phyloP scores from a whole-genome alignment of 2,888 invertebrate genomes.

The Dilophus febrilis region DNA sequence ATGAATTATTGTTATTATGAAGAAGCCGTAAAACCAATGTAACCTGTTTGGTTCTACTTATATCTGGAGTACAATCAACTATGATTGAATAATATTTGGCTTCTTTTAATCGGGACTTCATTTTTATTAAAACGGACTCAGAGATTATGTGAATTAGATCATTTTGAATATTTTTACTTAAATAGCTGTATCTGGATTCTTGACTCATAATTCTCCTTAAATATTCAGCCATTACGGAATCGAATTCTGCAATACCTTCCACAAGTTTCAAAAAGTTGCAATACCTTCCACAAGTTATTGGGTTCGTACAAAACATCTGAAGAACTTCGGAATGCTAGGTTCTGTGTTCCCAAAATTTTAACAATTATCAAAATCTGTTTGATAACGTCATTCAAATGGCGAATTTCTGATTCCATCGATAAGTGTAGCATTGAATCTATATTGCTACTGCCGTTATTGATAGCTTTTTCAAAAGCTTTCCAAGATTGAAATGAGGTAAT shows the following conservation, averaged over 20 bases:
- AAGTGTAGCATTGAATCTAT: not conserved
- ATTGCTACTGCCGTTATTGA: conserved; percentile 1
- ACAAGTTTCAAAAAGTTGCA: conserved; percentile 6
- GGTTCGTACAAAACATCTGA: conserved; percentile 1
- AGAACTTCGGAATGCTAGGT: conserved; percentile 6
- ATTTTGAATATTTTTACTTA: conserved; percentile 4
- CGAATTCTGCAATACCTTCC: conserved; percentile 4
- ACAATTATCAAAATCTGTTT: not conserved
- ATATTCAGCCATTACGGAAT: conserved; percentile 5
- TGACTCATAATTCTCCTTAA: not conserved
- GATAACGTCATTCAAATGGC: not conserved
- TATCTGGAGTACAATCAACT: conserved; percentile 6
- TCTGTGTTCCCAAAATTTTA: conserved; percentile 4
- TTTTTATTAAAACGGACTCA: conserved; percentile 5
- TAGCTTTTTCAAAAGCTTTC: not conserved
- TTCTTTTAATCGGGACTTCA: conserved; percentile 4
- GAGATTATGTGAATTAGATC: conserved; percentile 3
- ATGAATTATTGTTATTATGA: conserved; percentile 2
- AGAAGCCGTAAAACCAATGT: conserved; percentile 2
- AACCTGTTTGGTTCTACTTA: not conserved
- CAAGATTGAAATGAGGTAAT: not conserved
- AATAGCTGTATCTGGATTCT: conserved; percentile 6
- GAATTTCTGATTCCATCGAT: not conserved
- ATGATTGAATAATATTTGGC: conserved; percentile 8
- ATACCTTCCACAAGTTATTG: too few species aligned